phyloP scores from a whole-genome alignment of 2,888 invertebrate species.

The Polydrusus tereticollis region DNA sequence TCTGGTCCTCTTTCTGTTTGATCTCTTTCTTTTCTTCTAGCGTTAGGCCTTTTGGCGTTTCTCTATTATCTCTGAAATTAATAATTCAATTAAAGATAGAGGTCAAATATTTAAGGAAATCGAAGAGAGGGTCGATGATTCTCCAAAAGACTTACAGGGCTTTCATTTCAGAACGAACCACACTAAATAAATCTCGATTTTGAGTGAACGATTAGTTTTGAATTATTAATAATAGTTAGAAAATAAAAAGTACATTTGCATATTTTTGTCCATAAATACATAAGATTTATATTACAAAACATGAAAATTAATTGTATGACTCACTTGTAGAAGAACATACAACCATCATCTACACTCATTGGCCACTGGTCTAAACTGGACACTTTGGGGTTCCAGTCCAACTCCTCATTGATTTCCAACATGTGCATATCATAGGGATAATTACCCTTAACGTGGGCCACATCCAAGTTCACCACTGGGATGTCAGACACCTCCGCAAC shows the following conservation, averaged over 20 bases:
- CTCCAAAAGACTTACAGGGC: no score
- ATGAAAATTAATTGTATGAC: constrained; percentile 37
- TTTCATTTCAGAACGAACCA: no score
- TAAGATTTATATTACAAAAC: no score
- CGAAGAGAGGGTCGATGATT: no score
- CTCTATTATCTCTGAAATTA: constrained; percentile 74
- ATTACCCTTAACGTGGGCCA: constrained; percentile 72
- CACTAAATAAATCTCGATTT: no score
- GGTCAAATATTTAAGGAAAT: neutral
- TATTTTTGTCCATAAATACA: no score
- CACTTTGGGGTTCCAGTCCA: constrained; percentile 72
- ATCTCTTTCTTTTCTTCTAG: constrained; percentile 75
- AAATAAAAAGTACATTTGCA: no score
- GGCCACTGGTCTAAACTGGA: constrained; percentile 71
- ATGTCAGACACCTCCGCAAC: constrained; percentile 72
- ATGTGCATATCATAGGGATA: constrained; percentile 77
- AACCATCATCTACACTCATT: constrained; percentile 73
- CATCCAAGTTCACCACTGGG: constrained; percentile 73
- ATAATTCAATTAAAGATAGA: neutral
- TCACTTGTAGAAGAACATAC: constrained; percentile 78
- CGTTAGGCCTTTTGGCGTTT: constrained; percentile 72
- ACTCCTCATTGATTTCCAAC: constrained; percentile 72
- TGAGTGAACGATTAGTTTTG: no score
- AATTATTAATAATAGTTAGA: no score
- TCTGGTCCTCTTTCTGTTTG: constrained; percentile 71